phyloP scores from a whole-genome alignment of 2,888 invertebrate species.

The Lepidocyrtoides sp. region DNA sequence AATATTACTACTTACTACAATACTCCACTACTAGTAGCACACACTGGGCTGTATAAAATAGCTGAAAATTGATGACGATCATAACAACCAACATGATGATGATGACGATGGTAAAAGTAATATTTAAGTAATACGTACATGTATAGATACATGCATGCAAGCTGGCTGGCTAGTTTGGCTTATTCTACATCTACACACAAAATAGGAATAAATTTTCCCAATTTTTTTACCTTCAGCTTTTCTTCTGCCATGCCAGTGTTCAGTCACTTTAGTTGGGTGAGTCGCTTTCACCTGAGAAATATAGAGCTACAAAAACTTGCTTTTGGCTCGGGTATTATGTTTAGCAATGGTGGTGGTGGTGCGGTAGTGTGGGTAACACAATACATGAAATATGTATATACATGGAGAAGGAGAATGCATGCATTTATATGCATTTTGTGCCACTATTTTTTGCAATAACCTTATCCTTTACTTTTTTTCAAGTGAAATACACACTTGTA shows the following conservation, averaged over 20 bases:
- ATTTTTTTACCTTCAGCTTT: background rate
- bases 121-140: background rate
- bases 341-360: too few relatives aligned
- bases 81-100: background rate
- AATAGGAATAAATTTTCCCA: background rate
- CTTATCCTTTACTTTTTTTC: background rate
- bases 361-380: background rate
- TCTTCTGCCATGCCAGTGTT: background rate
- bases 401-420: background rate
- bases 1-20: background rate
- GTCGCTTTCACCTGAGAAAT: background rate
- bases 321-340: too few relatives aligned
- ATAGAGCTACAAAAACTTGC: too few relatives aligned
- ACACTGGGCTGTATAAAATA: background rate
- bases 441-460: constrained; percentile 7
- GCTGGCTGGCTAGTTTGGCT: background rate
- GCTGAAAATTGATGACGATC: background rate
- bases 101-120: background rate
- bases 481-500: background rate
- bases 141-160: background rate
- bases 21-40: background rate
- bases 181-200: background rate
- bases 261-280: background rate
- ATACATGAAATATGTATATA: constrained; percentile 2
- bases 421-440: constrained; percentile 40